These are phyloP conservation scores for Tethea ocularis DNA, from an alignment of 2,888 invertebrate genomes.

Conservation along the genomic window DNA sequence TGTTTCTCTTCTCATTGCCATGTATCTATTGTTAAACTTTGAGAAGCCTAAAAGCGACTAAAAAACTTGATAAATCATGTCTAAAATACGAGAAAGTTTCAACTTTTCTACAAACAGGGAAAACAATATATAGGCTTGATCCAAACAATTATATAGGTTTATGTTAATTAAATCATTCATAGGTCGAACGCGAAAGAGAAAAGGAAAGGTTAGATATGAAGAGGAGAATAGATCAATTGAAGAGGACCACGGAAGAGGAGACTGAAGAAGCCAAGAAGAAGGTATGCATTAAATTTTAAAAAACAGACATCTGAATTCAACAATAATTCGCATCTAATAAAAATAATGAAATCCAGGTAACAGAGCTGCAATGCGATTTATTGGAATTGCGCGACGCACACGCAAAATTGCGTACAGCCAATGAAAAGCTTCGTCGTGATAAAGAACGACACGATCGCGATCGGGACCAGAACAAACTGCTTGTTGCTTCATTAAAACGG, in stretches of 20 bases:
- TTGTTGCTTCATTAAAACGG: conserved; percentile 74
- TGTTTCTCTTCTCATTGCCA: too few species aligned
- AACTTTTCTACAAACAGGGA: too few species aligned
- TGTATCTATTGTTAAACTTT: too few species aligned
- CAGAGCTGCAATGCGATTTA: conserved; percentile 93
- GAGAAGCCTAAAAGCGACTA: too few species aligned
- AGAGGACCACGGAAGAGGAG: conserved; percentile 93
- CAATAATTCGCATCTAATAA: not conserved
- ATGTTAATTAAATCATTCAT: too few species aligned
- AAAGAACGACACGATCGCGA: conserved; percentile 93
- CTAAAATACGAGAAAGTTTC: too few species aligned
- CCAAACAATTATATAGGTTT: too few species aligned
- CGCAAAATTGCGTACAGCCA: conserved; percentile 94
- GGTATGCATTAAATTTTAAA: conserved; percentile 58
- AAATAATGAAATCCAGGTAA: conserved; percentile 57
- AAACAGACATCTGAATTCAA: not conserved
- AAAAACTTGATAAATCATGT: too few species aligned
- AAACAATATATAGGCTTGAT: too few species aligned
- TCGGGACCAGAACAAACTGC: conserved; percentile 84
- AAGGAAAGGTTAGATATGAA: conserved; percentile 94
- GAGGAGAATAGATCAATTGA: conserved; percentile 92
- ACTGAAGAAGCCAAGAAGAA: conserved; percentile 95
- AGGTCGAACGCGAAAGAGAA: conserved; percentile 94
- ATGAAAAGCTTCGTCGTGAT: conserved; percentile 94
- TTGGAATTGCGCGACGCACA: conserved; percentile 95